Evolutionary conservation across 2,797 vertebrate species (phyloP), one percentile per base, ranked within the genome.

Genomic region (Hippocampus kuda): DNA sequence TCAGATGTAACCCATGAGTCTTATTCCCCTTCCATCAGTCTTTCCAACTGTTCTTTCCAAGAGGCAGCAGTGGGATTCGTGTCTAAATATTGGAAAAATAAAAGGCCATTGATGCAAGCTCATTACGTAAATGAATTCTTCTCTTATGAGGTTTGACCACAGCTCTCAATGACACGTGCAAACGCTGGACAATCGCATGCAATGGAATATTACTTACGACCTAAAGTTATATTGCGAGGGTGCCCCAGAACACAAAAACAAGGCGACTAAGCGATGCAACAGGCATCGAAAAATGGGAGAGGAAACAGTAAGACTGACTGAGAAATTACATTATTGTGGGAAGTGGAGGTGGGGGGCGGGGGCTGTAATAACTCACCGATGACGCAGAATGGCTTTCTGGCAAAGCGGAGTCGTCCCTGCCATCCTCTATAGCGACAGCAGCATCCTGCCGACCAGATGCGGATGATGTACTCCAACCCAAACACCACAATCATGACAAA

Each of bases 401-500:
- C 94, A 69, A 98, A 98, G 77, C 97, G 93, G 72, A 98, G 86
- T 72, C 97, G 94, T 82, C 96, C 97, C 81, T 97, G 96, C 97
- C 96, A 98, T 89, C 97, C 97, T 85, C 97, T 87, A 77, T 99
- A 99, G 42, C 96, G 95, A 85, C 96, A 98, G 80, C 97, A 99
- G 91, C 96, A 99, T 72, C 97, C 97, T 10, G 97, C 94, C 48
- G 95, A 95, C 97, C 97, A 99, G 86, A 98, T 97, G 74, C 97
- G 94, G 84, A 98, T 91, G 85, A 98, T 96, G 89, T 97, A 99
- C 87, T 99, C 97, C 90, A 99, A 91, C 81, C 97, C 97, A 85
- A 99, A 98, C 87, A 99, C 94, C 79, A 99, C 95, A 80, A 99
- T 98, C 96, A 98, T 98, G 86, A 99, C 96, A 89, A 96, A 98